Conservation (phyloP, 2,888 invertebrate genomes). For the Brachypalpus laphriformis region DNA sequence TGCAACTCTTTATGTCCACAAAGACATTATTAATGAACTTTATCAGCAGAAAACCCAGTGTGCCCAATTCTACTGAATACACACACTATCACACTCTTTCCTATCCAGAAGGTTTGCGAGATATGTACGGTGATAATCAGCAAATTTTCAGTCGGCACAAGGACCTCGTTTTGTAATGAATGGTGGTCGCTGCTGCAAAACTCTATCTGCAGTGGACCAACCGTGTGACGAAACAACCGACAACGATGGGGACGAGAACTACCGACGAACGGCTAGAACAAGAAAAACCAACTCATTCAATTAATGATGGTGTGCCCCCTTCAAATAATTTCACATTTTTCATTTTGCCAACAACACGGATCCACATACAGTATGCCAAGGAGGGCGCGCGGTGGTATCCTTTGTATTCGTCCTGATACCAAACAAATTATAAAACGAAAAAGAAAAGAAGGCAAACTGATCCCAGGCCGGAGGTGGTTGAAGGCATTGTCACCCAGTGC, state of each 20-base stretch:
- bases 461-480: slow-evolving; percentile 30
- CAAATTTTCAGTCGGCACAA: slow-evolving; percentile 46
- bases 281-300: slow-evolving; percentile 71
- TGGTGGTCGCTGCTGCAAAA: slow-evolving; percentile 27
- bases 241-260: not conserved
- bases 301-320: slow-evolving; percentile 68
- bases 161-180: slow-evolving; percentile 53
- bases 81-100: not conserved
- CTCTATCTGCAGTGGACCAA: slow-evolving; percentile 44
- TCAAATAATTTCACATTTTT: slow-evolving; percentile 74
- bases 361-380: slow-evolving; percentile 28
- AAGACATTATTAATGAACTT: slow-evolving; percentile 60
- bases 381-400: not conserved
- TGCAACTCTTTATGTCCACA: slow-evolving; percentile 45
- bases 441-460: slow-evolving; percentile 46
- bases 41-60: slow-evolving; percentile 39
- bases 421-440: slow-evolving; percentile 38
- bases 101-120: not conserved
- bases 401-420: slow-evolving; percentile 38
- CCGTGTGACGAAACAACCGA: slow-evolving; percentile 34
- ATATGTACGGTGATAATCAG: slow-evolving; percentile 45
- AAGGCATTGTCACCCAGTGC: slow-evolving; percentile 56
- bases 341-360: slow-evolving; percentile 65
- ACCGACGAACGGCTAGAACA: not conserved
- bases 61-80: not conserved